phyloP scores from a whole-genome alignment of 2,113 vertebrate genomes.

The Aegithalos caudatus region DNA sequence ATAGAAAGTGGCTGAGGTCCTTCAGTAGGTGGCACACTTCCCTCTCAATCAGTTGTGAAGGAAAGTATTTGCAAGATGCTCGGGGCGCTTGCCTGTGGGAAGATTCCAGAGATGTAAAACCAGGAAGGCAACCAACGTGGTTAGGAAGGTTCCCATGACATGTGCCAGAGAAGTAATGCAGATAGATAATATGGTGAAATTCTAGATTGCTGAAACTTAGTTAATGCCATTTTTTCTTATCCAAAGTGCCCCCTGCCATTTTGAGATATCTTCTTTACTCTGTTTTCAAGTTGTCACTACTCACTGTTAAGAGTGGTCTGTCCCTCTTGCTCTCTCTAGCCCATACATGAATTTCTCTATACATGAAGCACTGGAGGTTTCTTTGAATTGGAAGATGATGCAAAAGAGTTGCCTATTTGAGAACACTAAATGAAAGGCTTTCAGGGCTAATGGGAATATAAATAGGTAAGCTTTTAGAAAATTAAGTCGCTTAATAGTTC shows the following conservation, averaged over 20 bases:
- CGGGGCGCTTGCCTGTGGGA: not conserved
- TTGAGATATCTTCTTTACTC: not conserved
- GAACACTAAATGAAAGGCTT: not conserved
- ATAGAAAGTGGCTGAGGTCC: not conserved
- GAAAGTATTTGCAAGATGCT: not conserved
- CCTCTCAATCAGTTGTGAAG: not conserved
- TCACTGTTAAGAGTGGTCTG: not conserved
- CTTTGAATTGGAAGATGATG: not conserved
- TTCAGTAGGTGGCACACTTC: constrained; percentile 69
- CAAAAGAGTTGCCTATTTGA: not conserved
- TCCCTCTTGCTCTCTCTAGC: not conserved
- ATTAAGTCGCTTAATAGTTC: constrained; percentile 44
- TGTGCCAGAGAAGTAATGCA: not conserved
- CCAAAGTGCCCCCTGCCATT: not conserved
- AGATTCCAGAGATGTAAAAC: constrained; percentile 10
- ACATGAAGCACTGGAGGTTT: not conserved
- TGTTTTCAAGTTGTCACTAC: not conserved
- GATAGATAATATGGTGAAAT: not conserved
- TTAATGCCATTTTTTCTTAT: not conserved
- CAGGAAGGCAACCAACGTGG: not conserved
- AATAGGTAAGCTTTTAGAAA: constrained; percentile 32
- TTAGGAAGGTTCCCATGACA: not conserved
- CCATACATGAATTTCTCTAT: not conserved
- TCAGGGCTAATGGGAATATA: not conserved
- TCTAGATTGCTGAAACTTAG: not conserved